Percentiles rank a stretch among this genome's conserved stretches.
Conservation (phyloP, 2,888 invertebrate species). For the Archaeoteleia sp. region DNA sequence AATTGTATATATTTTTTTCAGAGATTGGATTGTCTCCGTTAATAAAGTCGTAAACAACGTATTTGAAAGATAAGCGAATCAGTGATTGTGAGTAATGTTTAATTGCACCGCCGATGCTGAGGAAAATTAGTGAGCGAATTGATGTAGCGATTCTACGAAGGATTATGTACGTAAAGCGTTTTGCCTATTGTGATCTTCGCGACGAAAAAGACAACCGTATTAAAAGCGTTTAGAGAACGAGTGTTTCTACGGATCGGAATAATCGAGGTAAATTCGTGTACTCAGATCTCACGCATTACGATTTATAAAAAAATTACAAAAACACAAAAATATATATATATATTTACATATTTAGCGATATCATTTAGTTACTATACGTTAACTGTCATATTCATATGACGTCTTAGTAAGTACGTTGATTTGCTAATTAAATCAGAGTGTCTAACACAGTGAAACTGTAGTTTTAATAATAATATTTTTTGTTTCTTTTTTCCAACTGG, state of each 20-base stretch:
- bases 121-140: too few relatives aligned
- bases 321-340: constrained; percentile 51
- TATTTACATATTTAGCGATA: constrained; percentile 57
- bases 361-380: constrained; percentile 61
- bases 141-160: too few relatives aligned
- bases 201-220: constrained; percentile 40
- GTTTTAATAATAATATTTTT: constrained; percentile 68
- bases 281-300: constrained; percentile 70
- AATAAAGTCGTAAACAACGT: too few relatives aligned
- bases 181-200: constrained; percentile 35
- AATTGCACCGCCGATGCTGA: too few relatives aligned
- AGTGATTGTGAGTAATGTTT: too few relatives aligned
- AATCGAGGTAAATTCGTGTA: constrained; percentile 68
- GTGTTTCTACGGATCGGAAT: constrained; percentile 58
- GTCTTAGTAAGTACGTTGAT: constrained; percentile 59
- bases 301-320: constrained; percentile 51
- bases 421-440: constrained; percentile 60
- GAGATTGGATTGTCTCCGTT: too few relatives aligned
- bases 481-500: constrained; percentile 60
- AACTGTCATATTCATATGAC: constrained; percentile 64
- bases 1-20: too few relatives aligned
- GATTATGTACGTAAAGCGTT: constrained; percentile 39
- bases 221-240: constrained; percentile 56
- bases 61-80: too few relatives aligned
- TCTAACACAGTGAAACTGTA: constrained; percentile 64